Base-by-base conservation (phyloP, 2,797 vertebrate species). In the Danionella dracula region DNA sequence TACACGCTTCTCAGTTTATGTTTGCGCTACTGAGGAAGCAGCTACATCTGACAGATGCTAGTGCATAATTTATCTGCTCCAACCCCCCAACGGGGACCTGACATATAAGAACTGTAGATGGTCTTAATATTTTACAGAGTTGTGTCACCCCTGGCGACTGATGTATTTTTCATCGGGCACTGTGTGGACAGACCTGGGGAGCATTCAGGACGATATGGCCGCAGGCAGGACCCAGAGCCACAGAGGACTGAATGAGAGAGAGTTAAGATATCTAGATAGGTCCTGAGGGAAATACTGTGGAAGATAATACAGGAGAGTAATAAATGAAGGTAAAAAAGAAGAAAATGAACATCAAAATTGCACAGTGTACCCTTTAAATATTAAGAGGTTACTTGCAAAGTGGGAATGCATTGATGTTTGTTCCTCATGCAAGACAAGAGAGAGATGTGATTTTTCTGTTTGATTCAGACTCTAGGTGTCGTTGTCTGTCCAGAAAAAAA, bases 91-190 rank as follows among this genome's bases (percentile, higher is more conserved):
- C 40, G 46, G 72, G 61, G 70, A 73, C 54, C 21, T 75, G 77
- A 79, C 75, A 77, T 75, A 73, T 79, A 75, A 75, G 72, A 77
- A 72, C 70, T 79, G 65, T 77, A 51, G 68, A 69, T 69, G 51
- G 59, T 66, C 74, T 79, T 75, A 77, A 77, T 77, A 77, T 79
- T 75, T 79, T 75, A 75, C 68, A 8, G 42, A 67, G 69, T 51
- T 73, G 56, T 63, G 50, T 60, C 57, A 58, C 75, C 68, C 70
- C 57, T 49, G 66, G 72, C 51, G 68, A 71, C 57, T 79, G 64
- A 75, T 79, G 65, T 71, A 77, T 77, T 75, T 77, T 77, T 77
- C 68, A 77, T 77, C 34, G 45, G 46, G n/a, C 56, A 44, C 42
- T 46, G 53, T 48, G 57, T 13, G 49, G 63, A 65, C 2, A 32